These are phyloP conservation scores for Leptothorax acervorum DNA, from an alignment of 2,888 invertebrate genomes.

Conservation along the genomic window DNA sequence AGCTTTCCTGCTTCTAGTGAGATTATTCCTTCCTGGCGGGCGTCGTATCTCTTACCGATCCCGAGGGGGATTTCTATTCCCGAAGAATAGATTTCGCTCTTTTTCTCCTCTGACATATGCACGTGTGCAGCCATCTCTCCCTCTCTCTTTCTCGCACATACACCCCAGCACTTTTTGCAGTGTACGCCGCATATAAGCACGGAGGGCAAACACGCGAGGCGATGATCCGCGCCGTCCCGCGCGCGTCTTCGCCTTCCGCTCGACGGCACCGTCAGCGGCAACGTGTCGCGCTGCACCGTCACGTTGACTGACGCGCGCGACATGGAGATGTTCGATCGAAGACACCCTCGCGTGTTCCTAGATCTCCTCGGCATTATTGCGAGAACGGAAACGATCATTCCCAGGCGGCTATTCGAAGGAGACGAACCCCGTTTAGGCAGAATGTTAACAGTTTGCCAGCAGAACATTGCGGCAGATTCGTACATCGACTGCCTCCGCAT, in stretches of 20 bases:
- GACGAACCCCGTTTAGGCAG: neutral
- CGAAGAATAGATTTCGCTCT: neutral
- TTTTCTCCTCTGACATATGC: neutral
- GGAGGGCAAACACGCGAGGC: slow-evolving; percentile 32
- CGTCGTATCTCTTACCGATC: neutral
- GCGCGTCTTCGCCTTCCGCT: slow-evolving; percentile 22
- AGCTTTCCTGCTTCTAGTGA: neutral
- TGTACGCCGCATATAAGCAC: slow-evolving; percentile 8
- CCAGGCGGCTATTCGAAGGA: neutral
- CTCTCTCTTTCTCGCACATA: neutral
- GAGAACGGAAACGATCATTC: neutral
- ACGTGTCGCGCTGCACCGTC: slow-evolving; percentile 5
- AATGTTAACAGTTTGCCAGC: neutral
- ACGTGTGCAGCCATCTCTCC: neutral
- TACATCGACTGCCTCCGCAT: neutral
- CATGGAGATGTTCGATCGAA: neutral
- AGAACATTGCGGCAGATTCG: neutral
- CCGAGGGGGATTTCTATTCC: neutral
- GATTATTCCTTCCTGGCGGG: neutral
- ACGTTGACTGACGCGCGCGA: slow-evolving; percentile 29
- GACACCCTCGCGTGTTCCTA: slow-evolving; percentile 14
- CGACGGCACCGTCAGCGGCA: neutral
- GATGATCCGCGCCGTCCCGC: slow-evolving; percentile 39
- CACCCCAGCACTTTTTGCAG: neutral
- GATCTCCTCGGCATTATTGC: neutral